phyloP scores from a whole-genome alignment of 2,113 vertebrate species.

The Bungarus multicinctus region DNA sequence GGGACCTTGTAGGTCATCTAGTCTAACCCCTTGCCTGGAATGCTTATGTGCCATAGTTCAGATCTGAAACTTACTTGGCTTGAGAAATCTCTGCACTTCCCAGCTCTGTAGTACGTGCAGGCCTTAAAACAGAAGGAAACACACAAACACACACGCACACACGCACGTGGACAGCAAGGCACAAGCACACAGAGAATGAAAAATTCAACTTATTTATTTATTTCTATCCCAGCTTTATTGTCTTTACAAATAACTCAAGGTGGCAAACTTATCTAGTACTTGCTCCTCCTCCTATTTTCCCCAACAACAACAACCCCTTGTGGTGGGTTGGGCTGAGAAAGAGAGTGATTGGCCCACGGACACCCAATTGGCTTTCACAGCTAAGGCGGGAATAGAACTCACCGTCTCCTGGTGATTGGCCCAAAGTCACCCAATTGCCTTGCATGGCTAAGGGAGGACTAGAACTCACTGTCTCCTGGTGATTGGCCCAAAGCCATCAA shows the following conservation, averaged over 20 bases:
- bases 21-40: not conserved
- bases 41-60: not conserved
- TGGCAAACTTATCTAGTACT: not conserved
- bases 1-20: no score
- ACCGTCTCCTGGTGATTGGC: no score
- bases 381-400: no score
- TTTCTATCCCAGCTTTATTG: not conserved
- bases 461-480: no score
- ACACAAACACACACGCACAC: not conserved
- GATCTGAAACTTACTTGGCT: not conserved
- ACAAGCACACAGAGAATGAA: not conserved
- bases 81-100: not conserved
- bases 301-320: no score
- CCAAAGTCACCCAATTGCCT: no score
- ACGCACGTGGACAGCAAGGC: rapidly evolving
- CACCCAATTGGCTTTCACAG: not conserved
- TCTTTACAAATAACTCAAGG: not conserved
- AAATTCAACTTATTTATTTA: not conserved
- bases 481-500: no score
- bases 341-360: not conserved
- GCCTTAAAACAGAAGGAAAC: not conserved
- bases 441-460: no score
- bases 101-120: not conserved
- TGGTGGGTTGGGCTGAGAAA: no score
- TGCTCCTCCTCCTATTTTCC: no score